These are phyloP conservation scores for Myotis findleyi DNA, from an alignment of 2,797 vertebrate genomes.

Conservation along the genomic window DNA sequence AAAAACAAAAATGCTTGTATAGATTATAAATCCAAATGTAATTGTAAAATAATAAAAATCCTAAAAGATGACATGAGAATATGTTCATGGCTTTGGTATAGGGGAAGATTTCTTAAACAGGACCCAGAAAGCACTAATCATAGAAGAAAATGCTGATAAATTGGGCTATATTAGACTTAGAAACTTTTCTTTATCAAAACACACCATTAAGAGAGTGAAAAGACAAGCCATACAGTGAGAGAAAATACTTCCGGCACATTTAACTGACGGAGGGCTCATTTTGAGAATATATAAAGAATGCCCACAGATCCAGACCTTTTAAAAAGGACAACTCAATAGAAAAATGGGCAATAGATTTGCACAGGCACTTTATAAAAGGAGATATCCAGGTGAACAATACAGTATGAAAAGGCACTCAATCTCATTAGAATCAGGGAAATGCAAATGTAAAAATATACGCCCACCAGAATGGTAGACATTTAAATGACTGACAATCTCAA, in stretches of 20 bases:
- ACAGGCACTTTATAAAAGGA: neutral
- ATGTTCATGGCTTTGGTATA: neutral
- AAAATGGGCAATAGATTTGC: neutral
- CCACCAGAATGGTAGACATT: neutral
- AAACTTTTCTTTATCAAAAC: neutral
- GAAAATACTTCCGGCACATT: neutral
- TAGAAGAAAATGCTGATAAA: neutral
- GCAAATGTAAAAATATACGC: neutral
- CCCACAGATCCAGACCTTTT: neutral
- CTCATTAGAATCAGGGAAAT: neutral
- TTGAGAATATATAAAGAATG: neutral
- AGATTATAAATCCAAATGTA: neutral
- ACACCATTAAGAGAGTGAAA: neutral
- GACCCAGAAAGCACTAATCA: neutral
- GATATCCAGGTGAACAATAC: neutral
- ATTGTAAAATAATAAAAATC: constrained; percentile 5
- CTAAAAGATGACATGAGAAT: neutral
- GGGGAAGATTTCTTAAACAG: neutral
- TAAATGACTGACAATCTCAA: neutral
- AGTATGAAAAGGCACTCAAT: neutral
- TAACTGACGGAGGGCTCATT: neutral
- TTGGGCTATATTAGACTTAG: neutral
- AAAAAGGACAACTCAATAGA: neutral
- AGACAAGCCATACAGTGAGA: neutral
- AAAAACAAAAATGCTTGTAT: neutral